phyloP scores from a whole-genome alignment of 2,888 invertebrate species.

The Drosophila mayaguana region DNA sequence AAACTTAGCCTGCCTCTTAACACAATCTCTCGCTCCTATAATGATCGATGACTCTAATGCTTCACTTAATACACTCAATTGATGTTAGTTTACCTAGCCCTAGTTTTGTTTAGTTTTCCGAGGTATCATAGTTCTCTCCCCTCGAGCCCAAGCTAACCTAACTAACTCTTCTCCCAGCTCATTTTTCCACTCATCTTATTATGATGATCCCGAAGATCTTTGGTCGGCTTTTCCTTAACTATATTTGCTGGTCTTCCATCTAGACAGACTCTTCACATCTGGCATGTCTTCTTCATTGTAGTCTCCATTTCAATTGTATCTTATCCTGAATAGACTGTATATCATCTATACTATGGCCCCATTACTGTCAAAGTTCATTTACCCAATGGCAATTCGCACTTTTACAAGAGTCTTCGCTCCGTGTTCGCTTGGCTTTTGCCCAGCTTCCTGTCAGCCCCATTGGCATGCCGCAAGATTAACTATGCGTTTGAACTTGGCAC shows the following conservation, averaged over 20 bases:
- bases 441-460: slow-evolving; percentile 60
- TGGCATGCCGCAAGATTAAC: slow-evolving; percentile 59
- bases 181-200: background rate
- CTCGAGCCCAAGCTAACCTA: too few relatives aligned
- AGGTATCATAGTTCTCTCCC: too few relatives aligned
- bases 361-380: slow-evolving; percentile 75
- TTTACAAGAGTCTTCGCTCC: slow-evolving; percentile 38
- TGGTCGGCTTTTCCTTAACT: background rate
- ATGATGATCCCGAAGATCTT: background rate
- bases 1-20: too few relatives aligned
- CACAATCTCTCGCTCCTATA: too few relatives aligned
- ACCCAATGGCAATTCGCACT: slow-evolving; percentile 57
- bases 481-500: slow-evolving; percentile 57
- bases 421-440: background rate
- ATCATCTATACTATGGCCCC: slow-evolving; percentile 41
- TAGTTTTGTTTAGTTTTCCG: too few relatives aligned
- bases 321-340: slow-evolving; percentile 9
- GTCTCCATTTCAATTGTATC: background rate
- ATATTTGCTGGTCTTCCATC: background rate
- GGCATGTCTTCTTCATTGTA: background rate
- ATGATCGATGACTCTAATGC: too few relatives aligned
- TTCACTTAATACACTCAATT: too few relatives aligned
- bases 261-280: background rate
- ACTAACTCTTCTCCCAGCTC: background rate
- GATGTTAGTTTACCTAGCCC: too few relatives aligned